Conservation (phyloP, 2,113 vertebrate species). For the Neogobius melanostomus region DNA sequence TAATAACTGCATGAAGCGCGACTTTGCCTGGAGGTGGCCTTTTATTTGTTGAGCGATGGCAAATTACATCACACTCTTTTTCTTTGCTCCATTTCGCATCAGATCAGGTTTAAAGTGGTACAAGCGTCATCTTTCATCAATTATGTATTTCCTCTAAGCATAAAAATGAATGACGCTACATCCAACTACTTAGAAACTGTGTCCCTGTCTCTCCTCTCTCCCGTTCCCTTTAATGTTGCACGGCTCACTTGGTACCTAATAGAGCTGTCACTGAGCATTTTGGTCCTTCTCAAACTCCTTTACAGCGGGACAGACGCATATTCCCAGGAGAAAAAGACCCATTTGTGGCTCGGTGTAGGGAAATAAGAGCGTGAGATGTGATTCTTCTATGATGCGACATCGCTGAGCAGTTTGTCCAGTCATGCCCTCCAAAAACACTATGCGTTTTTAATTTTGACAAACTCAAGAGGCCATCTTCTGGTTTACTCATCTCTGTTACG, state of each 20-base stretch:
- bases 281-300: slow-evolving; percentile 53
- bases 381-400: slow-evolving; percentile 28
- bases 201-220: slow-evolving; percentile 12
- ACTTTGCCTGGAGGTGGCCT: not conserved
- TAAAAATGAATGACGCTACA: slow-evolving; percentile 30
- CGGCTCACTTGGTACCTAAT: slow-evolving; percentile 74
- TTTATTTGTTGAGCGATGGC: not conserved
- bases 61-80: not conserved
- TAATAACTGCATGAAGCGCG: slow-evolving; percentile 1
- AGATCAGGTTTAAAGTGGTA: not conserved
- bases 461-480: slow-evolving; percentile 31
- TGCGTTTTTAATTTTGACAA: slow-evolving; percentile 5
- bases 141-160: slow-evolving; percentile 21
- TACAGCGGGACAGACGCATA: slow-evolving; percentile 44
- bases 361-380: slow-evolving; percentile 37
- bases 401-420: slow-evolving; percentile 15
- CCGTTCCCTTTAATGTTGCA: slow-evolving; percentile 48
- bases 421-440: slow-evolving; percentile 16
- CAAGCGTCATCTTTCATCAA: slow-evolving; percentile 14
- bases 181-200: slow-evolving; percentile 26
- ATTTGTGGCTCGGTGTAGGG: slow-evolving; percentile 45
- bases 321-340: slow-evolving; percentile 55
- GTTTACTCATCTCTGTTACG: slow-evolving; percentile 44
- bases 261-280: slow-evolving; percentile 65
- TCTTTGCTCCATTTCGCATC: not conserved